Conservation (phyloP, 2,888 invertebrate species). For the Coenonympha glycerion region DNA sequence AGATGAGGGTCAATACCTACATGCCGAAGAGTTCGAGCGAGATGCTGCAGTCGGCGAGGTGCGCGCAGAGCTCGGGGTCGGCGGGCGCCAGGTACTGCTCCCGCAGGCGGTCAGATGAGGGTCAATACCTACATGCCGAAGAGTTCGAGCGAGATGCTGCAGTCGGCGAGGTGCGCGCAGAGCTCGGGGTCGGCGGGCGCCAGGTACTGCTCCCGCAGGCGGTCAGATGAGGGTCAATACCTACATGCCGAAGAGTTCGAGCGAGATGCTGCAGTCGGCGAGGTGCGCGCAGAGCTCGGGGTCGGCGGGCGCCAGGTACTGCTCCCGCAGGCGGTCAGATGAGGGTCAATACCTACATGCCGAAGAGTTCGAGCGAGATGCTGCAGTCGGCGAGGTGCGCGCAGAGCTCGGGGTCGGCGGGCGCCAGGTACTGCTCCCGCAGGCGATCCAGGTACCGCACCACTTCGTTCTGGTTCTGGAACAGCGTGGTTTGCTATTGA, state of each 20-base stretch:
- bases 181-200: too few species aligned
- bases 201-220: constrained; percentile 77
- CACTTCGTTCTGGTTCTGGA: constrained; percentile 73
- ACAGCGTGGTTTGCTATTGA: constrained; percentile 6
- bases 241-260: constrained; percentile 91
- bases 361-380: constrained; percentile 89
- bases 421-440: constrained; percentile 79
- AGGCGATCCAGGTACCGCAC: constrained; percentile 77
- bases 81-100: too few species aligned
- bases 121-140: too few species aligned
- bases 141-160: constrained; percentile 88
- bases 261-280: constrained; percentile 86
- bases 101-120: too few species aligned
- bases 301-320: too few species aligned
- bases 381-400: constrained; percentile 81
- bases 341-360: constrained; percentile 79
- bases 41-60: constrained; percentile 84
- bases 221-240: constrained; percentile 59
- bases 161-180: too few species aligned
- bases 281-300: too few species aligned
- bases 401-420: constrained; percentile 65
- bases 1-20: too few species aligned
- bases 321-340: constrained; percentile 77
- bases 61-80: too few species aligned
- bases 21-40: constrained; percentile 90